These are phyloP conservation scores for Masticophis lateralis DNA, from an alignment of 2,797 vertebrate species.

Conservation along the genomic window DNA sequence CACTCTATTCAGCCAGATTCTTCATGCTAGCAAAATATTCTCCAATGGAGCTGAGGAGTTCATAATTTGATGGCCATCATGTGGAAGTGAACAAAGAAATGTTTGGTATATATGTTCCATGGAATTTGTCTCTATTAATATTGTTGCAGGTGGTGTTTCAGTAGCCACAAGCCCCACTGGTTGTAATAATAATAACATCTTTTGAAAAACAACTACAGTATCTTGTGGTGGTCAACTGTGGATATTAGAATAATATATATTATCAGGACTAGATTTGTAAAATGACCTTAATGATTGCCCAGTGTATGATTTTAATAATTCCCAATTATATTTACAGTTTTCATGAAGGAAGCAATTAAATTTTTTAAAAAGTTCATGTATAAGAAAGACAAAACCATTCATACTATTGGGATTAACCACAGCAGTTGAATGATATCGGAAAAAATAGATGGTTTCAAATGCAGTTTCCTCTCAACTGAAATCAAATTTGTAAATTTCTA, in stretches of 20 bases:
- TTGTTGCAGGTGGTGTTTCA: background rate
- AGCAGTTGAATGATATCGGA: too few species aligned
- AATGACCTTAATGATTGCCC: background rate
- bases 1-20: background rate
- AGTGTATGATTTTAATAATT: background rate
- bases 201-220: background rate
- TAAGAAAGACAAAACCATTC: too few species aligned
- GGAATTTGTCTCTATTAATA: background rate
- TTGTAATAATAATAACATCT: background rate
- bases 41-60: background rate
- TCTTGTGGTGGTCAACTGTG: background rate
- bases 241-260: background rate
- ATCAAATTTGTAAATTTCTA: too few species aligned
- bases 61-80: background rate
- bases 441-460: too few species aligned
- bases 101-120: background rate
- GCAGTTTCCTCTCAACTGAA: too few species aligned
- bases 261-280: background rate
- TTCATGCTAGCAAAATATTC: background rate
- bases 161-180: background rate
- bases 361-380: background rate
- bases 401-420: too few species aligned
- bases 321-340: background rate
- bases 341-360: background rate
- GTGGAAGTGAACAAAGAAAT: background rate